These are phyloP conservation scores for Brachionus asplanchnoidis DNA, from an alignment of 1,140 invertebrate genomes.

Conservation along the genomic window DNA sequence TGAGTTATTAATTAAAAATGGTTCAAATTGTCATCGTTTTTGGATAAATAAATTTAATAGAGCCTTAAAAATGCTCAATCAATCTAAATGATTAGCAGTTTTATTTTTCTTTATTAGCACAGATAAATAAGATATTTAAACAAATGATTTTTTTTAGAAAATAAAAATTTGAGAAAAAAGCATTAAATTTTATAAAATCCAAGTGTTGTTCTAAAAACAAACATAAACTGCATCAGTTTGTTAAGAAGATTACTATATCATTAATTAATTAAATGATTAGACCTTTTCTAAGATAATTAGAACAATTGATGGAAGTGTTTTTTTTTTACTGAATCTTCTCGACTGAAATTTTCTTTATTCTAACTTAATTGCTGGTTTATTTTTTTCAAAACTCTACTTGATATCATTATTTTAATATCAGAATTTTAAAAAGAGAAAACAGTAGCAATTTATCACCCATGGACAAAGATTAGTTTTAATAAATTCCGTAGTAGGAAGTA, in stretches of 20 bases:
- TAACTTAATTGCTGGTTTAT: not conserved
- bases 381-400: not conserved
- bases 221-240: conserved; percentile 7
- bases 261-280: conserved; percentile 38
- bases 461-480: not conserved
- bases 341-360: not conserved
- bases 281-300: conserved; percentile 31
- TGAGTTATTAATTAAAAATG: no score
- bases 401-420: no score
- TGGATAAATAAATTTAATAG: not conserved
- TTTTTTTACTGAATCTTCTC: not conserved
- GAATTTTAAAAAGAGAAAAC: no score
- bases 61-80: not conserved
- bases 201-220: not conserved
- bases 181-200: not conserved
- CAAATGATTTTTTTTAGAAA: not conserved
- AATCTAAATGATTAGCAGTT: not conserved
- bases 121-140: not conserved
- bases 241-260: conserved; percentile 10
- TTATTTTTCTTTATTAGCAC: not conserved
- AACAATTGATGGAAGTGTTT: conserved; percentile 29
- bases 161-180: not conserved
- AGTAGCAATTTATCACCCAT: not conserved
- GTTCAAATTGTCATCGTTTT: not conserved
- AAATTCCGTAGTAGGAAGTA: not conserved